Base-by-base conservation (phyloP, 1,140 invertebrate genomes). In the Megathymus violae region DNA sequence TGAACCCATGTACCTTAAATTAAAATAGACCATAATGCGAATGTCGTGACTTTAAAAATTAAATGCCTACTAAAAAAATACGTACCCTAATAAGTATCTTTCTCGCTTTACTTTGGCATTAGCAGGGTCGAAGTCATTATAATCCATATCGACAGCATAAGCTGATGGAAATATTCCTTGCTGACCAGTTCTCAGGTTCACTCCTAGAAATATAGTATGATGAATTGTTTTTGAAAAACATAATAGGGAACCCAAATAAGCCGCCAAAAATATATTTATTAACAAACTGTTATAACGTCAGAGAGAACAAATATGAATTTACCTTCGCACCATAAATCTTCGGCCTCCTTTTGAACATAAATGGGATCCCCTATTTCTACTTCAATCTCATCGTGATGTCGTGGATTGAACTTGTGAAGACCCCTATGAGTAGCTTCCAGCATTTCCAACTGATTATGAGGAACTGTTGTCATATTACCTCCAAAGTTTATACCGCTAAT, bases 241-340 rank as follows among this genome's bases (percentile, higher is more conserved):
- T n/a, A n/a, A n/a, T n/a, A n/a, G n/a, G n/a, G n/a, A n/a, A n/a
- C n/a, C n/a, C n/a, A n/a, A n/a, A n/a, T n/a, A n/a, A n/a, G n/a
- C n/a, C n/a, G n/a, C n/a, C n/a, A n/a, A n/a, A n/a, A n/a, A n/a
- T n/a, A n/a, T n/a, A n/a, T n/a, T n/a, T n/a, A n/a, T n/a, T n/a
- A n/a, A n/a, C n/a, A n/a, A n/a, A n/a, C n/a, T n/a, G n/a, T n/a
- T n/a, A n/a, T n/a, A n/a, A n/a, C n/a, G n/a, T n/a, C n/a, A n/a
- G n/a, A n/a, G n/a, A n/a, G n/a, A n/a, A n/a, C n/a, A n/a, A n/a
- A n/a, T n/a, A n/a, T n/a, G n/a, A n/a, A n/a, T n/a, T n/a, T 85
- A 94, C 95, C 98, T 95, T 99, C 97, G 91, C 97, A 98, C 98
- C 98, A 99, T 43, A 99, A 92, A 89, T 99, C 98, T 71, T 99